Evolutionary conservation across 2,113 vertebrate genomes (phyloP).

Genomic region (Epinephelus fuscoguttatus): DNA sequence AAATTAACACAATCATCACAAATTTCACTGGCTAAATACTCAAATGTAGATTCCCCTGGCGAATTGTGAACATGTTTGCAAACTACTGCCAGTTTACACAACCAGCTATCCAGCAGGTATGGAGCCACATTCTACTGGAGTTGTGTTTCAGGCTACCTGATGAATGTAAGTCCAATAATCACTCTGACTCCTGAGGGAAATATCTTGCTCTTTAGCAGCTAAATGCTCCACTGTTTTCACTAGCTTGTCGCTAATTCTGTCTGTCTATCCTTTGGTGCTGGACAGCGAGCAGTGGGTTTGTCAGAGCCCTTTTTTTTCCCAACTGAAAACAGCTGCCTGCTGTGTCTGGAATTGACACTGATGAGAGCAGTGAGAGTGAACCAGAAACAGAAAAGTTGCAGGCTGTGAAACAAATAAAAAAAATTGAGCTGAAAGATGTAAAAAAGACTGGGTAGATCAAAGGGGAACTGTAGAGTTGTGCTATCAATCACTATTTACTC

Average conservation of each 20-base stretch:
- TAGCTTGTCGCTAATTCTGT: background rate
- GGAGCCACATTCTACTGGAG: background rate
- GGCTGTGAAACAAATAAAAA: background rate
- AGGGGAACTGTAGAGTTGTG: background rate
- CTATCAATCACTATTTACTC: background rate
- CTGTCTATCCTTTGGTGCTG: background rate
- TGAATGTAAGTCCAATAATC: no score
- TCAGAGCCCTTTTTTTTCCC: background rate
- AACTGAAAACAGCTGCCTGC: background rate
- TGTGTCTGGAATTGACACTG: conserved; percentile 1
- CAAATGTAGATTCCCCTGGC: no score
- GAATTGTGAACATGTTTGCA: no score
- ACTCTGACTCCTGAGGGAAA: no score
- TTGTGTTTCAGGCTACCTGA: no score
- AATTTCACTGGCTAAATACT: no score
- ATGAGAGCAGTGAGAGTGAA: background rate
- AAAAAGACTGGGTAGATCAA: background rate
- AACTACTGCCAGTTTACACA: background rate
- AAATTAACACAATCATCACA: no score
- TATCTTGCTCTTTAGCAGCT: no score
- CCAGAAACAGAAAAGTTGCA: background rate
- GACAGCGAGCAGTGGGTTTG: background rate
- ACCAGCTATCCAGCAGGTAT: background rate
- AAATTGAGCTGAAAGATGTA: background rate
- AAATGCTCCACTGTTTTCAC: no score